Percentiles rank a stretch among this genome's conserved stretches.
Conservation (phyloP, 2,113 vertebrate species). For the Amia ocellicauda region DNA sequence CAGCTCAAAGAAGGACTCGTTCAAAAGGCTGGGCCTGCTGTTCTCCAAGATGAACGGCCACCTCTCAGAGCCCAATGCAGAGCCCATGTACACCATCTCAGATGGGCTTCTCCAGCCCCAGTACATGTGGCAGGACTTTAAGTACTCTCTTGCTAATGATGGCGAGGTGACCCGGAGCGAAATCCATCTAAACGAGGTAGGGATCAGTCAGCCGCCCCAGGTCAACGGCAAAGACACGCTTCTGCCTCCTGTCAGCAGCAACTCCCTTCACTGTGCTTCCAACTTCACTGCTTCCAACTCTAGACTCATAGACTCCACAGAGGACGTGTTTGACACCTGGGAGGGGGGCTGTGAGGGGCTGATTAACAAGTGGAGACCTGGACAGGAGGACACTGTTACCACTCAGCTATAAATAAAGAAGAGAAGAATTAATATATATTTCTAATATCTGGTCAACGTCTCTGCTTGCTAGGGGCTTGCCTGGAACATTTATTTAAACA, state of each 20-base stretch:
- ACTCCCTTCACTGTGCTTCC: slow-evolving; percentile 92
- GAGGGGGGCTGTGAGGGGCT: slow-evolving; percentile 85
- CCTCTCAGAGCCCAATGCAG: slow-evolving; percentile 66
- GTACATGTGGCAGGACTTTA: slow-evolving; percentile 82
- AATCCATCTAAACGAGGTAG: slow-evolving; percentile 84
- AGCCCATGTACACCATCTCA: slow-evolving; percentile 85
- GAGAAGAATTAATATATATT: slow-evolving; percentile 22
- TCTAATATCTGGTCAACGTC: slow-evolving; percentile 15
- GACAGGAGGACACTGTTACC: slow-evolving; percentile 87
- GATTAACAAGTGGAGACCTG: slow-evolving; percentile 83
- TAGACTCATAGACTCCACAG: slow-evolving; percentile 87
- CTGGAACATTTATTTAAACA: no score
- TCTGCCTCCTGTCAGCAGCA: slow-evolving; percentile 77
- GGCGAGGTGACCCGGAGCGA: slow-evolving; percentile 80
- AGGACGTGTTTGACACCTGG: slow-evolving; percentile 90
- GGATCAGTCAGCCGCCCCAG: slow-evolving; percentile 59
- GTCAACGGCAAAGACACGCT: slow-evolving; percentile 74
- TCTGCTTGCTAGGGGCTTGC: no score
- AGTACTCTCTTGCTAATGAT: slow-evolving; percentile 70
- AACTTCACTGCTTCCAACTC: slow-evolving; percentile 90
- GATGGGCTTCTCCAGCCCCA: slow-evolving; percentile 84
- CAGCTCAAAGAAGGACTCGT: slow-evolving; percentile 77
- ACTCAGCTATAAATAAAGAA: slow-evolving; percentile 81
- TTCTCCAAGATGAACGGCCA: slow-evolving; percentile 88
- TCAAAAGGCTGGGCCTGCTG: slow-evolving; percentile 84